phyloP scores from a whole-genome alignment of 2,888 invertebrate species.

The Brenthis ino region DNA sequence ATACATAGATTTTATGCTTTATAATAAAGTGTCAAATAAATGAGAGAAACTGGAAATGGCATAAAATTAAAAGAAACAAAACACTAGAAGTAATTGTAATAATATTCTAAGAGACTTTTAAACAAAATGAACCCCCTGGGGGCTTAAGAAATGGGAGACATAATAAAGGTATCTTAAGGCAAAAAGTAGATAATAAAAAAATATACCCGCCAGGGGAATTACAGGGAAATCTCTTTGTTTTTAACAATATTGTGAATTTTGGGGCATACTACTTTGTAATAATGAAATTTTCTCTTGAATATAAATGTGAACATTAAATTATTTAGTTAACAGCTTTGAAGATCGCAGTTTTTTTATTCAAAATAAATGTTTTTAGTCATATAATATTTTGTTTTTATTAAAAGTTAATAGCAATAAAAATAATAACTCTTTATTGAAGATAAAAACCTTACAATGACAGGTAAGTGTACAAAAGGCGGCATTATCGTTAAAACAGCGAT shows the following conservation, averaged over 20 bases:
- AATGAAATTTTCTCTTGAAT: conserved; percentile 8
- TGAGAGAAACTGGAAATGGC: neutral
- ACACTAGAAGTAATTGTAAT: neutral
- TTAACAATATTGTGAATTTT: conserved; percentile 14
- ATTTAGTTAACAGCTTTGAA: conserved; percentile 1
- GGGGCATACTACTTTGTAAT: conserved; percentile 9
- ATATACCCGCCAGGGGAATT: conserved; percentile 38
- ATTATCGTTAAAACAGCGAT: too few species aligned
- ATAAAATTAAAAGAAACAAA: neutral
- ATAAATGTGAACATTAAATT: conserved; percentile 6
- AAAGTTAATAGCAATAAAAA: too few species aligned
- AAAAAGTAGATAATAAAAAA: conserved; percentile 45
- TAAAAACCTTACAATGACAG: too few species aligned
- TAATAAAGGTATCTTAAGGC: conserved; percentile 38
- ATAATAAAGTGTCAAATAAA: neutral
- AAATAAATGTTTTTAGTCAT: too few species aligned
- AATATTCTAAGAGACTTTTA: conserved; percentile 13
- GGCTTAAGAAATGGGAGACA: conserved; percentile 27
- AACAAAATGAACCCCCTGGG: conserved; percentile 15
- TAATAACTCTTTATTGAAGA: too few species aligned
- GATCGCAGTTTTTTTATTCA: neutral
- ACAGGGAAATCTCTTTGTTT: conserved; percentile 38
- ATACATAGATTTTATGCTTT: neutral
- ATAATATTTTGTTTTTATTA: too few species aligned
- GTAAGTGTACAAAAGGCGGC: too few species aligned